Conservation (phyloP, 2,113 vertebrate species). For the Philantomba maxwellii region DNA sequence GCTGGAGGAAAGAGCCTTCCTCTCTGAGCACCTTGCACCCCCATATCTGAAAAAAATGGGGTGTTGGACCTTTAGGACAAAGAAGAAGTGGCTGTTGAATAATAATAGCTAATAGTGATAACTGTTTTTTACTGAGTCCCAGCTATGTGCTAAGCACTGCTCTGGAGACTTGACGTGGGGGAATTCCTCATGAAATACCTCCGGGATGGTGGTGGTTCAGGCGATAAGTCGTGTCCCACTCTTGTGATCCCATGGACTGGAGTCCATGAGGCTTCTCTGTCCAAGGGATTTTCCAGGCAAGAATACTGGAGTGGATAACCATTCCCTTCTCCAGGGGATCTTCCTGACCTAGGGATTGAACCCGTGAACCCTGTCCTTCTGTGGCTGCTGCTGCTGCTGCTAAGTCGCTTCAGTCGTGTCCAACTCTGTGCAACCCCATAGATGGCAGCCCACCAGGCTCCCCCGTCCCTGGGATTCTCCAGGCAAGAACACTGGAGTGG, state of each 20-base stretch:
- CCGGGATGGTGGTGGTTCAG: not conserved
- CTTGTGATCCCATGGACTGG: not conserved
- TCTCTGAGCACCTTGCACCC: not conserved
- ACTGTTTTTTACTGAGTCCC: not conserved
- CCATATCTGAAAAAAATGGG: not conserved
- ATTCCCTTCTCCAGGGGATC: not conserved
- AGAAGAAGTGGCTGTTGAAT: not conserved
- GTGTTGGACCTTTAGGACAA: not conserved
- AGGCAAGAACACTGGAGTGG: no score
- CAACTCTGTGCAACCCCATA: no score
- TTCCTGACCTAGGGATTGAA: not conserved
- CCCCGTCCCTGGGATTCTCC: no score
- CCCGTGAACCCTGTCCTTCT: rapidly evolving
- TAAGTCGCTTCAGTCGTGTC: no score
- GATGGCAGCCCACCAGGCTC: no score
- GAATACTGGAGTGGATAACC: not conserved
- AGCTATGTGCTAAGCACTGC: not conserved
- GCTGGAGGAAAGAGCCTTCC: not conserved
- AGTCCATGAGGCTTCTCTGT: not conserved
- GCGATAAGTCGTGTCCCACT: not conserved
- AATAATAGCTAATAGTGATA: not conserved
- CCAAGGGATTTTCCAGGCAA: not conserved
- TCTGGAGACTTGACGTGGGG: rapidly evolving
- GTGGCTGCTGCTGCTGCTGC: not conserved
- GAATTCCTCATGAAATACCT: not conserved